Evolutionary conservation across 1,140 invertebrate genomes (phyloP), one percentile per base, ranked within the genome.

Genomic region (Bicyclus anynana): DNA sequence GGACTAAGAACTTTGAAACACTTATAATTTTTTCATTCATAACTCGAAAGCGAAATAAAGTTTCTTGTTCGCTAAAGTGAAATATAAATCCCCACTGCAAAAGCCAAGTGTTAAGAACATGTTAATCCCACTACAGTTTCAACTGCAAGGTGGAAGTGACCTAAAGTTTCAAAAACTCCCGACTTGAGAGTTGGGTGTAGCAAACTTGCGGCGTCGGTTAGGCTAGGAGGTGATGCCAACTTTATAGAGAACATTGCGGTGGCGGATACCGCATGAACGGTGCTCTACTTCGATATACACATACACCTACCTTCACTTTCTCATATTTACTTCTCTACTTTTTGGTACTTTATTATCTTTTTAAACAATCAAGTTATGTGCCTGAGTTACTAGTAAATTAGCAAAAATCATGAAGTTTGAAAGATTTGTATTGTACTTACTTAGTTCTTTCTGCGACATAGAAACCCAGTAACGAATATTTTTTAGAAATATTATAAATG

Each of bases 231-330:
- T 71, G 65, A 69, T 60, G 44, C 35, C 47, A 69, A 69, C 69
- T 73, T 75, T 70, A 69, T 60, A 67, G 77, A 59, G 67, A 68
- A 80, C 75, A 82, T 74, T 79, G 78, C 69, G 80, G 80, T 77
- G 38, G 60, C 55, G 2, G 16, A 21, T 27, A 23, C 44, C 35
- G 29, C 7, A 1, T 4, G 42, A 23, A 67, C 37, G 37, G 42
- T 62, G 69, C 75, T 81, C 74, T 77, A 77, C 64, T 60, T 66
- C 13, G 7, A 21, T 12, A 13, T 47, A 50, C 27, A 33, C n/a
- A 13, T 54, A 29, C 13, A 12, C 20, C 1, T 14, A n/a, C n/a
- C n/a, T n/a, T n/a, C n/a, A n/a, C n/a, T n/a, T n/a, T n/a, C n/a
- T n/a, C n/a, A n/a, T n/a, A n/a, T n/a, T n/a, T n/a, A n/a, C n/a